Evolutionary conservation across 2,797 vertebrate genomes (phyloP).

Genomic region (Melopsittacus undulatus): DNA sequence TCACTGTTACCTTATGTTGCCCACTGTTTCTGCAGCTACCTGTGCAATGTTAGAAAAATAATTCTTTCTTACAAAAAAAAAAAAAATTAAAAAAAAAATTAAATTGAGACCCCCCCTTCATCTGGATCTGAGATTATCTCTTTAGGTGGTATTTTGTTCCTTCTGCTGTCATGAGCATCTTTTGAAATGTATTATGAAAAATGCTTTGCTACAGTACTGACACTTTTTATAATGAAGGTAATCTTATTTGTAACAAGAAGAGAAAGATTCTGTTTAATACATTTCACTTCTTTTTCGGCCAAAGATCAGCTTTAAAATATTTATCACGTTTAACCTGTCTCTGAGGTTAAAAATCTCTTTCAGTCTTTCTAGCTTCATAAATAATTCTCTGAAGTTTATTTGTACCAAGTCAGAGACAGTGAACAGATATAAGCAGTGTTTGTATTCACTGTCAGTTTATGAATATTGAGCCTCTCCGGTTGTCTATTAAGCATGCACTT

Average conservation of each 20-base stretch:
- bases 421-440: neutral
- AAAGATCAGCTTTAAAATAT: neutral
- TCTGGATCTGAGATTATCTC: neutral
- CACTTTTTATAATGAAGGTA: neutral
- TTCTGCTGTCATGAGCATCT: neutral
- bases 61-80: neutral
- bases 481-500: neutral
- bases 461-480: neutral
- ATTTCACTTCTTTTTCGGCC: neutral
- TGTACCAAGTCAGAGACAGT: neutral
- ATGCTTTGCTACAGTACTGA: neutral
- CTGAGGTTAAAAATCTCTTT: neutral
- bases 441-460: neutral
- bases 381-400: neutral
- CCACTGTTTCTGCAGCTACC: neutral
- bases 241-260: neutral
- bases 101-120: neutral
- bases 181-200: neutral
- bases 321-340: neutral
- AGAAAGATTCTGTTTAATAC: neutral
- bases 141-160: neutral
- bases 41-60: neutral
- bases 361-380: neutral
- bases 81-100: too few relatives aligned
- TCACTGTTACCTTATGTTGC: neutral